phyloP scores from a whole-genome alignment of 2,888 invertebrate species.

The Darwinula stevensoni region DNA sequence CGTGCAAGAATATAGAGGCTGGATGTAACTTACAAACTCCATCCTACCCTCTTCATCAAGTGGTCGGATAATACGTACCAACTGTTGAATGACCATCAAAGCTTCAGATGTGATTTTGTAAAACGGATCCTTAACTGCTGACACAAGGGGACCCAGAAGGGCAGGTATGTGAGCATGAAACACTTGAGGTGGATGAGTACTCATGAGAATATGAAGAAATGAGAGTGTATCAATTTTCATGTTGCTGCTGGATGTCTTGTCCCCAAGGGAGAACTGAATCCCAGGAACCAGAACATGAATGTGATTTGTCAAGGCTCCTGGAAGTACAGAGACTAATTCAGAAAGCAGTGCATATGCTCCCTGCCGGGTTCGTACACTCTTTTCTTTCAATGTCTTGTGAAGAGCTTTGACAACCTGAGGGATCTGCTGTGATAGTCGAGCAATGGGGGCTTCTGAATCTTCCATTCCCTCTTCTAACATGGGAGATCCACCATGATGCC shows the following conservation, averaged over 20 bases:
- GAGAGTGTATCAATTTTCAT: slow-evolving; percentile 92
- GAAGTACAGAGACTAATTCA: slow-evolving; percentile 60
- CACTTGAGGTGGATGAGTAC: slow-evolving; percentile 41
- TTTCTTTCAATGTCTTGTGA: slow-evolving; percentile 50
- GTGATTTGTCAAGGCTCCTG: slow-evolving; percentile 46
- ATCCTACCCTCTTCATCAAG: slow-evolving; percentile 27
- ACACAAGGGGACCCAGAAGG: slow-evolving; percentile 52
- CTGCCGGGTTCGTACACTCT: slow-evolving; percentile 62
- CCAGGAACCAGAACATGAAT: slow-evolving; percentile 60
- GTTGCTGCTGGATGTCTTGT: slow-evolving; percentile 78
- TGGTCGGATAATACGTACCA: slow-evolving; percentile 77
- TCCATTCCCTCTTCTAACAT: slow-evolving; percentile 21
- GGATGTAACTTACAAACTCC: slow-evolving; percentile 46
- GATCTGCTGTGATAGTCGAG: slow-evolving; percentile 23
- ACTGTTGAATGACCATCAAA: slow-evolving; percentile 60
- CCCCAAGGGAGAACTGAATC: slow-evolving; percentile 57
- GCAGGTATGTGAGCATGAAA: slow-evolving; percentile 51
- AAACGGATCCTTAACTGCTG: slow-evolving; percentile 76
- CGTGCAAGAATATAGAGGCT: slow-evolving; percentile 43
- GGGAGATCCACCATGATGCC: slow-evolving; percentile 25
- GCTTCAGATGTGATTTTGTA: slow-evolving; percentile 98
- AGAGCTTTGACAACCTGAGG: slow-evolving; percentile 58
- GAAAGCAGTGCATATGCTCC: slow-evolving; percentile 70
- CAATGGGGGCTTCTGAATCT: slow-evolving; percentile 37
- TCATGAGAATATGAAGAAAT: slow-evolving; percentile 55